Conservation (phyloP, 2,113 vertebrate species). For the Chionis minor region DNA sequence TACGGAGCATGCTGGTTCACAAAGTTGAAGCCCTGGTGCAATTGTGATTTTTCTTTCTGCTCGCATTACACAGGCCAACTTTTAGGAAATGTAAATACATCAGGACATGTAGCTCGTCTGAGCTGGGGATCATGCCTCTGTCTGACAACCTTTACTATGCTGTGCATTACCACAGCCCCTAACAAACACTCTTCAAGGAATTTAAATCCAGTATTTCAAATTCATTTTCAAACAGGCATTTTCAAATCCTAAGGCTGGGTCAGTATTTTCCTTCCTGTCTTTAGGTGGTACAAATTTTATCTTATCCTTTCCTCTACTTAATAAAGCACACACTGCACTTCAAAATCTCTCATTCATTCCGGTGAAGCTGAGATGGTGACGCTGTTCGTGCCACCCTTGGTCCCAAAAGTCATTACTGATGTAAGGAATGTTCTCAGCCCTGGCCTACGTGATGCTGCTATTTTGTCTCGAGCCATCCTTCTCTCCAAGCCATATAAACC, state of each 20-base stretch:
- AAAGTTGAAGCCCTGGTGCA: neutral
- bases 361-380: neutral
- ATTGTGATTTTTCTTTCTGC: neutral
- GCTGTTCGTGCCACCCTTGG: neutral
- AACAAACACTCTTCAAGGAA: neutral
- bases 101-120: fast-evolving
- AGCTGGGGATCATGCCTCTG: neutral
- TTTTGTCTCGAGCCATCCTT: neutral
- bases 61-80: neutral
- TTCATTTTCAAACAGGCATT: neutral
- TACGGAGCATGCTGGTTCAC: neutral
- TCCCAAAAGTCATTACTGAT: neutral
- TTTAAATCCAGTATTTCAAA: neutral
- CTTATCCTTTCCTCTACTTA: neutral
- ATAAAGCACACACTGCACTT: neutral
- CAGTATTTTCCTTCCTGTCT: neutral
- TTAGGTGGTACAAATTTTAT: neutral
- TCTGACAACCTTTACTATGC: neutral
- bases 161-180: neutral
- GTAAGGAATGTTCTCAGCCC: neutral
- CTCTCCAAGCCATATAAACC: neutral
- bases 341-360: neutral
- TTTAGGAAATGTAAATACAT: neutral
- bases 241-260: neutral
- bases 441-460: neutral